phyloP scores from a whole-genome alignment of 35 echinoderm and acorn worm genomes.

The Hemicentrotus pulcherrimus region DNA sequence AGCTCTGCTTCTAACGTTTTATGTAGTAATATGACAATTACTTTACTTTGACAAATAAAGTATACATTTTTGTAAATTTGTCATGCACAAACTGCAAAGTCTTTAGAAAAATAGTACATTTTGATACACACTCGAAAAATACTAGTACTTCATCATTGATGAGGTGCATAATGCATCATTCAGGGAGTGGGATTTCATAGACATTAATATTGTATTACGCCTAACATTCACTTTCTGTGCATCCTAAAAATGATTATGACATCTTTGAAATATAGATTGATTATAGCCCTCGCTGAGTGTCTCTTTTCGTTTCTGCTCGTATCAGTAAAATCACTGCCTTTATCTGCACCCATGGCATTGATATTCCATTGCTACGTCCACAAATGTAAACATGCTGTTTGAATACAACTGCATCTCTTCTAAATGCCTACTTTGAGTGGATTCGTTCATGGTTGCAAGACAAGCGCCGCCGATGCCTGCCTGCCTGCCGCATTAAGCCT shows the following conservation, averaged over 20 bases:
- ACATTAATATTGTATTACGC: not conserved
- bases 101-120: too few relatives aligned
- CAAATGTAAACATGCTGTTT: not conserved
- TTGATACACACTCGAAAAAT: too few relatives aligned
- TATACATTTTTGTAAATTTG: too few relatives aligned
- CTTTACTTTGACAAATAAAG: too few relatives aligned
- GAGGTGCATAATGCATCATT: not conserved
- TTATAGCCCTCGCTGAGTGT: not conserved
- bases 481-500: not conserved
- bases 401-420: not conserved
- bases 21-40: too few relatives aligned
- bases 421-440: not conserved
- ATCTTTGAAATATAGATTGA: not conserved
- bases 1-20: too few relatives aligned
- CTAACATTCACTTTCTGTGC: not conserved
- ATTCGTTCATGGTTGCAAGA: not conserved
- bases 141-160: too few relatives aligned
- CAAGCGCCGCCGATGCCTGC: not conserved
- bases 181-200: not conserved
- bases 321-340: not conserved
- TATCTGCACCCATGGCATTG: not conserved
- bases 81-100: too few relatives aligned
- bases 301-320: too few relatives aligned
- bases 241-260: not conserved
- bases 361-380: not conserved